A percentile compares a stretch with the other conserved stretches of the same genome.
Evolutionary conservation across 2,113 vertebrate genomes (phyloP).

Genomic region (Scartelaos histophorus): DNA sequence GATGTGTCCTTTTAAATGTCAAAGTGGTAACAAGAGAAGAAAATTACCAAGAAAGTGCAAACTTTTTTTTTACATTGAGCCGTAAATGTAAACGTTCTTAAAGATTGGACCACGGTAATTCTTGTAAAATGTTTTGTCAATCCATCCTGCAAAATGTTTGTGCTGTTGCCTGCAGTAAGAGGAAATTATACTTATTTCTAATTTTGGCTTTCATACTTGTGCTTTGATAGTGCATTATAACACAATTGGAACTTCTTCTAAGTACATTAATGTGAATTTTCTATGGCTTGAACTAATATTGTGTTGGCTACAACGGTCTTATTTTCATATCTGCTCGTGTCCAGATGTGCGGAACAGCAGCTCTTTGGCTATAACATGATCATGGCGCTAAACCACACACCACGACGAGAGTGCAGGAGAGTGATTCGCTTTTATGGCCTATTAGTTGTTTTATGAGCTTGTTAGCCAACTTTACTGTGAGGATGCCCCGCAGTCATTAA

Average conservation of each 20-base stretch:
- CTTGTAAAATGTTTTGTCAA: too few species aligned
- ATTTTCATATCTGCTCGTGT: background rate
- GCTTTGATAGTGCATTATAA: background rate
- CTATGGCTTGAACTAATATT: background rate
- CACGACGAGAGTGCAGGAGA: slow-evolving; percentile 4
- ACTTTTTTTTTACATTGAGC: background rate
- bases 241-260: background rate
- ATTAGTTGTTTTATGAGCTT: slow-evolving; percentile 15
- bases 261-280: background rate
- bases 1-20: background rate
- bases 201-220: too few species aligned
- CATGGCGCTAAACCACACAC: slow-evolving; percentile 2
- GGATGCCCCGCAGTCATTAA: slow-evolving; percentile 9
- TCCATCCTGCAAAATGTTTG: too few species aligned
- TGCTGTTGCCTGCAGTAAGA: too few species aligned
- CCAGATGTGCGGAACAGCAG: slow-evolving; percentile 1
- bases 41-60: background rate
- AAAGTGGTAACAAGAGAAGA: background rate
- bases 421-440: slow-evolving; percentile 12
- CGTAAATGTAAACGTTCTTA: too few species aligned
- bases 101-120: too few species aligned
- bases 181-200: too few species aligned
- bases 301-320: background rate
- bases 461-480: slow-evolving; percentile 10
- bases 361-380: background rate